Evolutionary conservation across 1,140 invertebrate species (phyloP), one percentile per base, ranked within the genome.

Genomic region (Metopolophium dirhodum): DNA sequence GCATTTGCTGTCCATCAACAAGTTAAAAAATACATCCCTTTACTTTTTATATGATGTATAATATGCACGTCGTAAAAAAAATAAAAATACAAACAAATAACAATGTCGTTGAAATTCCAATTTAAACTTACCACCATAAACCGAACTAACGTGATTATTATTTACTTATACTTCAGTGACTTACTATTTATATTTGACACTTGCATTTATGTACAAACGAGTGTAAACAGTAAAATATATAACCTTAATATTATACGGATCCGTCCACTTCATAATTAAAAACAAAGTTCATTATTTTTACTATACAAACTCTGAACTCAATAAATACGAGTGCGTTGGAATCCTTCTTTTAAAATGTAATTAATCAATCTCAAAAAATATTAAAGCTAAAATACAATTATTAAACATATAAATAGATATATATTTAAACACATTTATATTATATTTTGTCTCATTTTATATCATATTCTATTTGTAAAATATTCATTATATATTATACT

Each of bases 191-290:
- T 47, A 86, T 26, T n/a, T 26, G 23, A 14, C 30, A 41, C 18
- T 26, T 20, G n/a, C 86, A 49, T 86, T 30, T 47, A 47, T 86
- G 22, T 49, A 49, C 18, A 20, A 51, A 51, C 49, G 30, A 18
- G 37, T 49, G 30, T 49, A 41, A 51, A n/a, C 35, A 49, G 18
- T n/a, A 49, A 49, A 35, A 35, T 51, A 51, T 35, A 35, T 20
- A 8, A 87, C 35, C 14, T 41, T 49, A n/a, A 47, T 87, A 35
- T 87, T 87, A 51, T 35, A 88, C 86, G 30, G 49, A 88, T 88
- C 86, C 86, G 86, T 88, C 86, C 86, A 88, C 86, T 88, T 88
- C 47, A 88, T 22, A 37, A 87, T n/a, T 49, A 49, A 49, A 88
- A 49, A 49, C 30, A 30, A 54, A 88, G 47, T 51, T 88, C 49